phyloP scores from a whole-genome alignment of 2,797 vertebrate species.

The Sebastes cheni region DNA sequence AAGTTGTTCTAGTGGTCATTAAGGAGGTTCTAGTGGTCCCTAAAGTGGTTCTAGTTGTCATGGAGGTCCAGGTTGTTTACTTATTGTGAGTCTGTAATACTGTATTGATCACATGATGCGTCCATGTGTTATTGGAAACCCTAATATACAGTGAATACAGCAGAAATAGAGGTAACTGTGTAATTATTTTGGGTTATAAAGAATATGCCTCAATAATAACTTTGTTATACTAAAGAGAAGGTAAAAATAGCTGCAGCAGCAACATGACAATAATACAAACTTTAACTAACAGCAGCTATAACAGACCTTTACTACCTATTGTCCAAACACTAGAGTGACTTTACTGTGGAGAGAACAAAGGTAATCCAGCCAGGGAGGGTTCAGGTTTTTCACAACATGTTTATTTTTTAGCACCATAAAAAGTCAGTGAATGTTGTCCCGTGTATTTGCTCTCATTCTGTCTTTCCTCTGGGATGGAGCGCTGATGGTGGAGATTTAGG shows the following conservation, averaged over 20 bases:
- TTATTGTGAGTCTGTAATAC: not conserved
- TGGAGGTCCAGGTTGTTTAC: not conserved
- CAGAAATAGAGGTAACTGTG: not conserved
- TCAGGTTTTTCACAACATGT: conserved; percentile 79
- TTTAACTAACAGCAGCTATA: not conserved
- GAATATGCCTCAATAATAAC: not conserved
- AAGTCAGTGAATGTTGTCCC: conserved; percentile 79
- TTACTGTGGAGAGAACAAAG: conserved; percentile 40
- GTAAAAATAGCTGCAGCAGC: not conserved
- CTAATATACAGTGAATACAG: not conserved
- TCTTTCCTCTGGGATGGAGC: conserved; percentile 69
- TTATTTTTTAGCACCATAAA: conserved; percentile 85
- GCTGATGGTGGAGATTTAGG: conserved; percentile 51
- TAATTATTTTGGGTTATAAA: not conserved
- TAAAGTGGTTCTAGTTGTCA: no score
- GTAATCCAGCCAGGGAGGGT: conserved; percentile 45
- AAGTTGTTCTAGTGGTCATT: no score
- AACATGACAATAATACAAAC: not conserved
- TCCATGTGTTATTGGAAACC: not conserved
- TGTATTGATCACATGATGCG: not conserved
- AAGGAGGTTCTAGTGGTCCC: no score
- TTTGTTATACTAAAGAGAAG: not conserved
- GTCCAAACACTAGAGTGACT: not conserved
- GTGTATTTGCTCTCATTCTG: conserved; percentile 71
- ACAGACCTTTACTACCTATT: not conserved